These are phyloP conservation scores for Amaurobius ferox DNA, from an alignment of 2,888 invertebrate species.

Conservation along the genomic window DNA sequence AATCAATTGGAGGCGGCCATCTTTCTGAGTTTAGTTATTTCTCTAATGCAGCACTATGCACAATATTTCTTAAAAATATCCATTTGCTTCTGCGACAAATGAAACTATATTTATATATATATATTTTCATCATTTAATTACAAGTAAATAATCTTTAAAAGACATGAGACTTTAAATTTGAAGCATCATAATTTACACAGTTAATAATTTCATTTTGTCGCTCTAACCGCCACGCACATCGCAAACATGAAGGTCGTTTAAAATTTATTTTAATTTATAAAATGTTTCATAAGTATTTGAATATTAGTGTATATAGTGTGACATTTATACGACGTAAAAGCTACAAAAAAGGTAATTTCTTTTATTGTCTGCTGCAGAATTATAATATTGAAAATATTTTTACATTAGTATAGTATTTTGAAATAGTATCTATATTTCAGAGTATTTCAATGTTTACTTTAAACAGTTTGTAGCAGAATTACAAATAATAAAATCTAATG, in stretches of 20 bases:
- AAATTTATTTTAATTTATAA: conserved; percentile 19
- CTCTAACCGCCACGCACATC: background rate
- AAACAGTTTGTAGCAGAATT: too few relatives aligned
- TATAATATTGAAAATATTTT: background rate
- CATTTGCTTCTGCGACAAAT: too few relatives aligned
- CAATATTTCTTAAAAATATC: too few relatives aligned
- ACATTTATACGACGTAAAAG: conserved; percentile 21
- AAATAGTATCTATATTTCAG: background rate
- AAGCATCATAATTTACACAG: too few relatives aligned
- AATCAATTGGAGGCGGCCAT: background rate
- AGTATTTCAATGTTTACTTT: too few relatives aligned
- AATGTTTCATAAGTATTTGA: conserved; percentile 38
- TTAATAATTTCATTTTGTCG: background rate
- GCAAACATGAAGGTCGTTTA: conserved; percentile 39
- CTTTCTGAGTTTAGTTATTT: background rate
- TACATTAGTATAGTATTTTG: background rate
- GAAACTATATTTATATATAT: too few relatives aligned
- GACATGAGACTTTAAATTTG: too few relatives aligned
- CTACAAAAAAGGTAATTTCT: conserved; percentile 27
- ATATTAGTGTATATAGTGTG: conserved; percentile 21
- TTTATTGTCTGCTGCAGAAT: background rate
- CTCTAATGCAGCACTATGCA: too few relatives aligned
- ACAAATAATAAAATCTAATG: too few relatives aligned
- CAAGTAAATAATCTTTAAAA: too few relatives aligned
- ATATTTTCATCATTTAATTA: too few relatives aligned